Evolutionary conservation across 2,888 invertebrate genomes (phyloP).

Genomic region (Acrobasis consociella): DNA sequence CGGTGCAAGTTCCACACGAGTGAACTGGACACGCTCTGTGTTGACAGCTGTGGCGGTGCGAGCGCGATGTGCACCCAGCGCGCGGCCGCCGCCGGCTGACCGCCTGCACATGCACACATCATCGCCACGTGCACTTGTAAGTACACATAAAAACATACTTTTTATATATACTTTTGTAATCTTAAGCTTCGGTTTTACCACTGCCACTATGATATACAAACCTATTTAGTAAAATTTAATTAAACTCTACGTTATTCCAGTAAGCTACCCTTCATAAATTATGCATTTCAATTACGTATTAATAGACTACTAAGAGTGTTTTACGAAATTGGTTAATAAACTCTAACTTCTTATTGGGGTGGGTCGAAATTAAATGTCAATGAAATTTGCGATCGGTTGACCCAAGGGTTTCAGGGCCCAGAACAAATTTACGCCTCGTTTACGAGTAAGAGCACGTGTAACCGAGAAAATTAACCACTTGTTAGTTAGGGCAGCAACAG

Average conservation of each 20-base stretch:
- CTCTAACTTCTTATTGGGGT: slow-evolving; percentile 1
- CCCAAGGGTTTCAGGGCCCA: slow-evolving; percentile 12
- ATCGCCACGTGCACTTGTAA: slow-evolving; percentile 64
- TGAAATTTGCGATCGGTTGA: slow-evolving; percentile 14
- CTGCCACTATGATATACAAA: slow-evolving; percentile 29
- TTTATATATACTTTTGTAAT: slow-evolving; percentile 26
- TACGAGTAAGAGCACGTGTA: slow-evolving; percentile 17
- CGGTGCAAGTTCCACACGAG: slow-evolving; percentile 32
- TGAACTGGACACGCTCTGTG: slow-evolving; percentile 34
- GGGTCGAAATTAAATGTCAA: slow-evolving; percentile 19
- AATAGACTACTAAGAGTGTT: not conserved
- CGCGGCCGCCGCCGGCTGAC: slow-evolving; percentile 64
- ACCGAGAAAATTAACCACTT: slow-evolving; percentile 14
- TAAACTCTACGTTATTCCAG: not conserved
- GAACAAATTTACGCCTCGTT: slow-evolving; percentile 11
- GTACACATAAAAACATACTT: slow-evolving; percentile 37
- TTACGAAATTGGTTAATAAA: slow-evolving; percentile 15
- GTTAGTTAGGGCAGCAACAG: slow-evolving; percentile 9
- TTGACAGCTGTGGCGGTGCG: slow-evolving; percentile 37
- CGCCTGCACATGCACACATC: slow-evolving; percentile 42
- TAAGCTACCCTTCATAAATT: not conserved
- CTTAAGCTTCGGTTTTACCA: slow-evolving; percentile 23
- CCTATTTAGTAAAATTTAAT: not conserved
- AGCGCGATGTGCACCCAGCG: slow-evolving; percentile 60
- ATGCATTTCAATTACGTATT: slow-evolving; percentile 4